phyloP scores from a whole-genome alignment of 2,797 vertebrate species.

The Poliocrania exsul region DNA sequence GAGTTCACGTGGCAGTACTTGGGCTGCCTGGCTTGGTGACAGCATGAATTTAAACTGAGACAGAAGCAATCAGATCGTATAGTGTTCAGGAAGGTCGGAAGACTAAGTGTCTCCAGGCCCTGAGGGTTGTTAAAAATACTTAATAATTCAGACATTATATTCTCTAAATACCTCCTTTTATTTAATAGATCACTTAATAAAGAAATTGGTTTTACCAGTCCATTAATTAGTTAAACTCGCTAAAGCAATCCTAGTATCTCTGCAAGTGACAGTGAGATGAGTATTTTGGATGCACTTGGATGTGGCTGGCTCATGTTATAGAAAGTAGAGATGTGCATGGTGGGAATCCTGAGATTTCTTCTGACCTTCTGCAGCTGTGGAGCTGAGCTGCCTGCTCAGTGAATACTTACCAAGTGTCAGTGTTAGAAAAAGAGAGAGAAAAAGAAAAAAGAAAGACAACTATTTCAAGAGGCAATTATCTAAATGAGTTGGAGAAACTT shows the following conservation, averaged over 20 bases:
- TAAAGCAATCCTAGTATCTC: neutral
- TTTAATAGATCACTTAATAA: neutral
- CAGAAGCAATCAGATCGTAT: neutral
- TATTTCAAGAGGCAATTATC: slow-evolving; percentile 56
- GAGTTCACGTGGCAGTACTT: neutral
- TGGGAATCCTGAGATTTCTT: neutral
- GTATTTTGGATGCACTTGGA: neutral
- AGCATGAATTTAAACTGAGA: neutral
- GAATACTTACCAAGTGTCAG: neutral
- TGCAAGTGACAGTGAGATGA: neutral
- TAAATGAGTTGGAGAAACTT: slow-evolving; percentile 45
- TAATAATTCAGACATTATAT: neutral
- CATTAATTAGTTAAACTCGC: neutral
- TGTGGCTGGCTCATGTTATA: neutral
- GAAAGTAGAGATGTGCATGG: neutral
- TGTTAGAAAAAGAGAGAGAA: neutral
- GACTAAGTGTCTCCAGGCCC: neutral
- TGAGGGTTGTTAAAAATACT: neutral
- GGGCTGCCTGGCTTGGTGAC: neutral
- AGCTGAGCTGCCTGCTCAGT: neutral
- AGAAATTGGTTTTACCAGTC: neutral
- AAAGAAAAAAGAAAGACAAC: neutral
- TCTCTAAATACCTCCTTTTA: neutral
- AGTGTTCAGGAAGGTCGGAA: neutral
- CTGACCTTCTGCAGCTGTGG: neutral